phyloP scores from a whole-genome alignment of 2,113 vertebrate species.

The Plotosus lineatus region DNA sequence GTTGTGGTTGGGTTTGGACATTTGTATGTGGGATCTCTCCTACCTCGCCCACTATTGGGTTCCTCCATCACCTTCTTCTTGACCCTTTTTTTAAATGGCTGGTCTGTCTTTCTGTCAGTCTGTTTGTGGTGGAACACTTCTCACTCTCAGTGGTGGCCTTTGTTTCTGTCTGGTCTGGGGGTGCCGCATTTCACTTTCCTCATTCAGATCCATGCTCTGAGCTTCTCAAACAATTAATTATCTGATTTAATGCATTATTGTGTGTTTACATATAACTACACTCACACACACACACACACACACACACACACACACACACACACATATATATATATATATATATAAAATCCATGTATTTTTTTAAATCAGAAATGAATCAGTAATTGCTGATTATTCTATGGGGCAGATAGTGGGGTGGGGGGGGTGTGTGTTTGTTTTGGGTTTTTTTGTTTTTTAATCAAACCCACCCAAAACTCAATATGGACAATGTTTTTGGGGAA shows the following conservation, averaged over 20 bases:
- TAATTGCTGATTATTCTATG: not conserved
- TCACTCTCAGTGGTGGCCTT: slow-evolving; percentile 22
- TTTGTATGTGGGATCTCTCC: slow-evolving; percentile 37
- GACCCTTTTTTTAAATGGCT: slow-evolving; percentile 30
- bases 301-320: too few species aligned
- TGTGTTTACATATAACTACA: not conserved
- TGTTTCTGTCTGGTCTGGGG: slow-evolving; percentile 30
- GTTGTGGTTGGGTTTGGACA: slow-evolving; percentile 17
- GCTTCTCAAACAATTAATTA: not conserved
- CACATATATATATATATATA: too few species aligned
- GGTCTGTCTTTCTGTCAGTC: slow-evolving; percentile 51
- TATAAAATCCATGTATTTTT: too few species aligned
- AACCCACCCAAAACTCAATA: slow-evolving; percentile 1
- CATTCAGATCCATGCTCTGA: slow-evolving; percentile 31
- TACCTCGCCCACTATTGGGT: slow-evolving; percentile 26
- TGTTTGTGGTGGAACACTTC: slow-evolving; percentile 40
- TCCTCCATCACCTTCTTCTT: slow-evolving; percentile 40
- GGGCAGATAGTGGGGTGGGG: too few species aligned
- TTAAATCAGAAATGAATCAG: not conserved
- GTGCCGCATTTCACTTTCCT: slow-evolving; percentile 17
- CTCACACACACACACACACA: too few species aligned
- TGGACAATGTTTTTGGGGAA: slow-evolving; percentile 14
- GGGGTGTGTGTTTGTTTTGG: not conserved
- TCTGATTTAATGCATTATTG: not conserved
- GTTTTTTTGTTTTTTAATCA: not conserved